Percentiles rank a stretch among this genome's conserved stretches.
Conservation (phyloP, 2,888 invertebrate species). For the Hydropsyche betteni region DNA sequence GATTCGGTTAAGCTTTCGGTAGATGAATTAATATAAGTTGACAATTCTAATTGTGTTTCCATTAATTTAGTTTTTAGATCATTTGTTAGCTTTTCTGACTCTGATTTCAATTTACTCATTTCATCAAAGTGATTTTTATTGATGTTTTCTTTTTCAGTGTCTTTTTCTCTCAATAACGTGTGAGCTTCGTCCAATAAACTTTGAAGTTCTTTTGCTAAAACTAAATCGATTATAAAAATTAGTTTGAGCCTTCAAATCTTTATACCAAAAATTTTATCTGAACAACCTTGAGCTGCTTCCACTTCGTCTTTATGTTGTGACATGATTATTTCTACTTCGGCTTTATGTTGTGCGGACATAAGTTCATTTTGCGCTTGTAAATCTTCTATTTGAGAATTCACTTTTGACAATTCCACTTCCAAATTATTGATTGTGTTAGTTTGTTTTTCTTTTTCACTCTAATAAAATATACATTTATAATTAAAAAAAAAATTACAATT, state of each 20-base stretch:
- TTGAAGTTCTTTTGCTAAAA: constrained; percentile 64
- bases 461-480: constrained; percentile 54
- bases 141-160: constrained; percentile 64
- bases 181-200: constrained; percentile 66
- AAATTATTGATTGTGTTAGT: constrained; percentile 65
- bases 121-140: constrained; percentile 66
- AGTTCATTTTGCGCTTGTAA: constrained; percentile 54
- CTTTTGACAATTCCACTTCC: constrained; percentile 60
- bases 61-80: constrained; percentile 72
- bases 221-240: constrained; percentile 54
- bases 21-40: constrained; percentile 67
- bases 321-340: constrained; percentile 52
- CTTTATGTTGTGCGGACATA: constrained; percentile 44
- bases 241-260: neutral
- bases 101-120: constrained; percentile 59
- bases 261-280: constrained; percentile 8
- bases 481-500: neutral
- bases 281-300: constrained; percentile 62
- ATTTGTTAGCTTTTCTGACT: constrained; percentile 65
- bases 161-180: constrained; percentile 64
- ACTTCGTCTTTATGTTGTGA: constrained; percentile 64
- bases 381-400: constrained; percentile 59
- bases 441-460: constrained; percentile 61
- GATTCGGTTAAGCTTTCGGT: constrained; percentile 66
- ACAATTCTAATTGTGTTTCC: constrained; percentile 71